Evolutionary conservation across 2,113 vertebrate species (phyloP).

Genomic region (Oceanites oceanicus): DNA sequence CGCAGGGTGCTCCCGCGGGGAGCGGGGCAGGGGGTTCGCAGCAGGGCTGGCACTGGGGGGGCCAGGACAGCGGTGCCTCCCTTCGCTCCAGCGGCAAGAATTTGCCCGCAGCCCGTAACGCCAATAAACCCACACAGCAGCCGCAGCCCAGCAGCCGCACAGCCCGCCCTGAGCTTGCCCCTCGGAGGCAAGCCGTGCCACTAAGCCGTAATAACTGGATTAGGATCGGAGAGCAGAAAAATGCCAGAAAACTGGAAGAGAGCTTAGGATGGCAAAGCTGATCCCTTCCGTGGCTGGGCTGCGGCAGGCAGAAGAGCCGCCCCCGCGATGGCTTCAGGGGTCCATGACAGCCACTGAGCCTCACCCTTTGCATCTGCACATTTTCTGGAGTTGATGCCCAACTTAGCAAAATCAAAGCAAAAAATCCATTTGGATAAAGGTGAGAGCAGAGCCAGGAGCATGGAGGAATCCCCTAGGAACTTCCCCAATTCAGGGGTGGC

Average conservation of each 20-base stretch:
- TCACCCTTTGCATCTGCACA: not conserved
- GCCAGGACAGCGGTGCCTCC: not conserved
- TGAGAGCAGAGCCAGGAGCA: not conserved
- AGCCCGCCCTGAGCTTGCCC: not conserved
- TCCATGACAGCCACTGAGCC: fast-evolving
- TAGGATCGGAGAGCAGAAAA: not conserved
- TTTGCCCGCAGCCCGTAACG: fast-evolving
- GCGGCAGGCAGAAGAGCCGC: fast-evolving
- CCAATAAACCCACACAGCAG: not conserved
- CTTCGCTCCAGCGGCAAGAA: not conserved
- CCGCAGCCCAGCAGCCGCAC: not conserved
- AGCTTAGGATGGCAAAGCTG: not conserved
- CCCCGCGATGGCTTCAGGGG: not conserved
- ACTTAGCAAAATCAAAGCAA: not conserved
- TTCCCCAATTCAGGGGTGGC: not conserved
- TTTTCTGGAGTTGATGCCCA: not conserved
- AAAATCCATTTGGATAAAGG: not conserved
- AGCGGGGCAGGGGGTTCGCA: not conserved
- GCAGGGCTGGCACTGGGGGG: not conserved
- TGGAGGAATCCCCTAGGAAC: not conserved
- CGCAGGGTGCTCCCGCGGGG: fast-evolving
- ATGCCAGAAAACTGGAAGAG: not conserved
- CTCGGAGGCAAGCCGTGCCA: not conserved
- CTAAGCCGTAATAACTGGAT: not conserved
- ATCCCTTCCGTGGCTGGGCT: not conserved